Evolutionary conservation across 2,797 vertebrate species (phyloP), one percentile per base, ranked within the genome.

Genomic region (Synaphobranchus kaupii): DNA sequence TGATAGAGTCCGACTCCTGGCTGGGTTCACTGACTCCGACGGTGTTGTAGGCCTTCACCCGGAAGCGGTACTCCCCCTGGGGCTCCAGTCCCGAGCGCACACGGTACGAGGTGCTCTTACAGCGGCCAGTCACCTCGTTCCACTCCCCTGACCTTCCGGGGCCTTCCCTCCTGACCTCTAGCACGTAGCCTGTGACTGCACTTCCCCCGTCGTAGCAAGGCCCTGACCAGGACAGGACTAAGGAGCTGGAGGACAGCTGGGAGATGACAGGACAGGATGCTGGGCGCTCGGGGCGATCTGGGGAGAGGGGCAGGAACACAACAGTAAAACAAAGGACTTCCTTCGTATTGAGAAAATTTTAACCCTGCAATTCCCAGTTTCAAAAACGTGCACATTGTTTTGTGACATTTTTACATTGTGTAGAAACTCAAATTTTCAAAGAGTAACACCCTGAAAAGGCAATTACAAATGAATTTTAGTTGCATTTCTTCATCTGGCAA

Each of bases 201-300:
- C 95, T 96, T 81, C 97, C 97, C 0, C 97, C 96, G 92, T 97
- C 96, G 88, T 96, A 97, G 89, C 95, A 95, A 20, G 96, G 97
- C 3, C 97, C 96, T 0, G 96, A 96, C 97, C 97, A 97, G 87
- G 96, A 96, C 83, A 97, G 93, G 56, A 95, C 95, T 0, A 96
- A 93, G 13, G 92, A 93, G 60, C 90, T 85, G 71, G 89, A 9
- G 0, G 95, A 92, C 85, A 95, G 10, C 1, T 91, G 86, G 44
- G 94, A 93, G 90, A 94, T 89, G 68, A 95, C 93, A 0, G 96
- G 97, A 52, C 94, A 93, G 56, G 95, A 97, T 56, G 94, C 92
- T 0, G 96, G 96, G 3, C 95, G 95, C 90, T 96, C 92, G 0
- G 96, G 96, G 12, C 87, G 92, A 60, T 97, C 97, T 97, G 92